These are phyloP conservation scores for Cardinalis cardinalis DNA, from an alignment of 2,113 vertebrate genomes.

Conservation along the genomic window DNA sequence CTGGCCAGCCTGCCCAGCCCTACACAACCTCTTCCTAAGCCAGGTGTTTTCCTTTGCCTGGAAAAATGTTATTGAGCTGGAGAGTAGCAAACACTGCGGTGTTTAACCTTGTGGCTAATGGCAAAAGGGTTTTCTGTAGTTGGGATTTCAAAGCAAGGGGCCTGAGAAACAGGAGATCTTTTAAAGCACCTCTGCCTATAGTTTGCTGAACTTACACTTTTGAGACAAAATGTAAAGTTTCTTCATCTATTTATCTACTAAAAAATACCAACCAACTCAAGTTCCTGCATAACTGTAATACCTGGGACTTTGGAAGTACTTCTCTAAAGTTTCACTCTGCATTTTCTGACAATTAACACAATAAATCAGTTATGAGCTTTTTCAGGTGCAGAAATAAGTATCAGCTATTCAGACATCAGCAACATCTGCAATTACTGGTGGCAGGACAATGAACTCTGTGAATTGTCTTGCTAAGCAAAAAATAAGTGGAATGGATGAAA, in stretches of 20 bases:
- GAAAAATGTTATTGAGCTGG: not conserved
- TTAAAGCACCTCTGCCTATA: not conserved
- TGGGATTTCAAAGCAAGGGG: not conserved
- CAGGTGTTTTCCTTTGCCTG: not conserved
- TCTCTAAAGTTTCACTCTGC: not conserved
- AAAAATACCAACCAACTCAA: not conserved
- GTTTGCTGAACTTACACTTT: not conserved
- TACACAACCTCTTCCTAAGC: not conserved
- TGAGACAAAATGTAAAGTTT: not conserved
- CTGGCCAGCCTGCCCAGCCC: fast-evolving
- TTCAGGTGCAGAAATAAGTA: not conserved
- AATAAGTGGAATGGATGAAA: not conserved
- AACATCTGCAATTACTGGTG: not conserved
- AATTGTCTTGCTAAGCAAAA: not conserved
- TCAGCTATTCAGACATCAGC: not conserved
- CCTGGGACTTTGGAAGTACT: not conserved
- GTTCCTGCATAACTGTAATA: fast-evolving
- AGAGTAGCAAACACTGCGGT: not conserved
- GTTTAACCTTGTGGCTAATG: not conserved
- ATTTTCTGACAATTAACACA: not conserved
- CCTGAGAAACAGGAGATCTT: not conserved
- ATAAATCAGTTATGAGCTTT: not conserved
- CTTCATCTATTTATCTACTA: not conserved
- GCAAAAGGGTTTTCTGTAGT: not conserved
- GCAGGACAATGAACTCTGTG: not conserved